Evolutionary conservation across 2,113 vertebrate genomes (phyloP).

Genomic region (Progne subis): DNA sequence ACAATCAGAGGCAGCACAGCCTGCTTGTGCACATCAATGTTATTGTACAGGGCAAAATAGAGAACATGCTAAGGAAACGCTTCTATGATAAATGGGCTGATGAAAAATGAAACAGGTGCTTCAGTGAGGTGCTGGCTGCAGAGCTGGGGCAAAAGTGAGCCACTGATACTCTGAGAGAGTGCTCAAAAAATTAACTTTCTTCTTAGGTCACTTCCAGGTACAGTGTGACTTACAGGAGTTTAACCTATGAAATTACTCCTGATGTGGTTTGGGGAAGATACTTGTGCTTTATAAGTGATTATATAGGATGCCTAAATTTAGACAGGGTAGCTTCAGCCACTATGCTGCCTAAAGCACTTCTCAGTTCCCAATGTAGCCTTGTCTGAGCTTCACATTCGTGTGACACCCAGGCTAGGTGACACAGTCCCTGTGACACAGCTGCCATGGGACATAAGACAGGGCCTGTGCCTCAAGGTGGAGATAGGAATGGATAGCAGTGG

Average conservation of each 20-base stretch:
- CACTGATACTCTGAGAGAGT: neutral
- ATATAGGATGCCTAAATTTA: neutral
- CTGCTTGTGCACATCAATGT: neutral
- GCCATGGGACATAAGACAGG: neutral
- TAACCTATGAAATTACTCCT: slow-evolving; percentile 1
- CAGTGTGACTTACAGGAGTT: neutral
- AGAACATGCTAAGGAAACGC: neutral
- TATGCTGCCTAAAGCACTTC: neutral
- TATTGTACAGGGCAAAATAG: neutral
- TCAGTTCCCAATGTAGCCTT: neutral
- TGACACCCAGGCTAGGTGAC: neutral
- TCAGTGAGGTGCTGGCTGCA: neutral
- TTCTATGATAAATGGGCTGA: neutral
- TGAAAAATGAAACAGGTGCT: neutral
- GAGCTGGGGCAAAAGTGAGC: neutral
- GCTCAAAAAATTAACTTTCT: neutral
- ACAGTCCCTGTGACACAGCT: neutral
- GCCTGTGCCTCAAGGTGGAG: neutral
- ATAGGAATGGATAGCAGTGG: neutral
- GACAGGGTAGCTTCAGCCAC: neutral
- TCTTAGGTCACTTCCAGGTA: neutral
- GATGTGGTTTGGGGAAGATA: neutral
- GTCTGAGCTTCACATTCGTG: neutral
- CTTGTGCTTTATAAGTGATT: neutral
- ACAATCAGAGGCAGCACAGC: neutral